Base-by-base conservation (phyloP, 1,140 invertebrate species). In the Argopecten irradians region DNA sequence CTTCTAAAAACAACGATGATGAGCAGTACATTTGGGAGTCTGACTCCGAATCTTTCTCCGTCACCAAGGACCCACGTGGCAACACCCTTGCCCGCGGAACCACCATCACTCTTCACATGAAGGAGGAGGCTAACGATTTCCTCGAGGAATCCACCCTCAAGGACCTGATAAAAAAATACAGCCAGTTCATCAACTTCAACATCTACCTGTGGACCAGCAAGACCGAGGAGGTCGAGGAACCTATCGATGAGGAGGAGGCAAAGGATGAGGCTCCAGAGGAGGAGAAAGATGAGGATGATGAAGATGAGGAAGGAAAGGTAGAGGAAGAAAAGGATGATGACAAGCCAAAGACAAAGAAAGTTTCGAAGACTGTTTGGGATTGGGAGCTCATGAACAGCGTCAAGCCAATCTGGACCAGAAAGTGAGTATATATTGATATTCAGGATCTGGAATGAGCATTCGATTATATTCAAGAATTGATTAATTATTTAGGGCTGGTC, bases 161-260 rank as follows among this genome's bases (percentile, higher is more conserved):
- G 91, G 97, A 97, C 90, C 96, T 99, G 8, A 97, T 99, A 35
- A 98, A 98, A 95, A 99, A 99, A 96, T 99, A 99, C 95, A 99
- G 98, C 0, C 99, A 99, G 96, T 99, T 99, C 95, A 99, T 99
- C 93, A 99, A 99, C 95, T 99, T 99, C 96, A 98, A 98, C 32
- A 99, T 99, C 93, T 98, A 98, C 95, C 95, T 99, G 93, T 99
- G 99, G 99, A 97, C 97, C 55, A 98, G 98, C 95, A 99, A 98
- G 96, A 98, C 97, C 34, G 97, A 99, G 96, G 97, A 93, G 84
- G 94, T 95, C 87, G 95, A 96, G 35, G 95, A 95, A 87, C 94
- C 94, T 32, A 88, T 93, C 84, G 93, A 95, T 0, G 95, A 96
- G 16, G 93, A 94, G 19, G 93, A 94, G 71, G 96, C 97, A 92